Evolutionary conservation across 37 sponge, comb jelly and placozoan genomes (phyloP), one percentile per base, ranked within the genome.

Genomic region (Mnemiopsis leidyi): DNA sequence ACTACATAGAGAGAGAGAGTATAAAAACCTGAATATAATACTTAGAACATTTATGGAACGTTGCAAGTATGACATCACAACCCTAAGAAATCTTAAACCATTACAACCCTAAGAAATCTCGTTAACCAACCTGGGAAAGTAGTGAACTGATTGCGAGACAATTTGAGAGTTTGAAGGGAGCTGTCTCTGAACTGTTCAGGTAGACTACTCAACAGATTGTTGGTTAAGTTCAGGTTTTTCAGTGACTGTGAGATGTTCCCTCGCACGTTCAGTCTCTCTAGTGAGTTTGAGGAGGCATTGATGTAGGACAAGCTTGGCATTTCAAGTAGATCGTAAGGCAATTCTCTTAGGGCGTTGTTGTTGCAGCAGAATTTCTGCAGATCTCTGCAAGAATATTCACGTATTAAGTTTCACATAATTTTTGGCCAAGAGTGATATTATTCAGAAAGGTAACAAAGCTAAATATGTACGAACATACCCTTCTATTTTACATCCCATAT

Each of bases 251-350:
- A 94, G 95, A 97, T 96, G 77, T 95, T 95, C 2, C 92, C 93
- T 0, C 94, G 88, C 21, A 95, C 96, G 23, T 96, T 96, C 0
- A 97, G 69, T 36, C 96, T 96, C 24, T 32, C 69, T 9, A 97
- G 94, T 36, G 68, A 35, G 92, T 97, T 97, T 68, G 92, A 71
- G 13, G 97, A 94, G 29, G 96, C 94, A 69, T 96, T 96, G 75
- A 97, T 95, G 69, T 94, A 95, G 23, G 34, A 39, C 7, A 96
- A 94, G 32, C 92, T 79, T 0, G 98, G 97, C 48, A 97, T 77
- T 85, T 96, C 96, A 16, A 97, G 83, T 29, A 97, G 76, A 38
- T 92, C 94, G 30, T 93, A 92, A 5, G 98, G 98, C 0, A 97
- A 93, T 28, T 71, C 83, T 23, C 32, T 68, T 36, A 97, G 94